phyloP scores from a whole-genome alignment of 2,888 invertebrate genomes.

The Disparrhopalites patrizii region DNA sequence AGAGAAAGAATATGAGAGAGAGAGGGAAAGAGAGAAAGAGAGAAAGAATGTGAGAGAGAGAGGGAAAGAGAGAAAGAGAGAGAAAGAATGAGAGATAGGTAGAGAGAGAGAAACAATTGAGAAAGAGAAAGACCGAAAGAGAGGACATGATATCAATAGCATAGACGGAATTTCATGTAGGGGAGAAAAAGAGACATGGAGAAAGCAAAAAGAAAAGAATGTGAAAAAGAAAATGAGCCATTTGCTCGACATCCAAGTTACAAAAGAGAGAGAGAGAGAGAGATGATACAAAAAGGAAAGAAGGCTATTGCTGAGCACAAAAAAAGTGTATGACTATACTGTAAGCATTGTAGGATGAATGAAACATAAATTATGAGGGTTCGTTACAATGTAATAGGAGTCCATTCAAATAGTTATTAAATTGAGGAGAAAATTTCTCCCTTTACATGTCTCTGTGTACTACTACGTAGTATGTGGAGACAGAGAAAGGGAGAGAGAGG shows the following conservation, averaged over 20 bases:
- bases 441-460: too few relatives aligned
- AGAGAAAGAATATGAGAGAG: background rate
- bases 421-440: slow-evolving; percentile 9
- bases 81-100: background rate
- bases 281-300: too few relatives aligned
- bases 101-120: background rate
- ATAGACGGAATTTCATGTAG: background rate
- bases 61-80: background rate
- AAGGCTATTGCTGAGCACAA: too few relatives aligned
- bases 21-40: background rate
- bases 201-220: too few relatives aligned
- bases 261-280: too few relatives aligned
- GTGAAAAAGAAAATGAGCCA: too few relatives aligned
- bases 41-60: background rate
- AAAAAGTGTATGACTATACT: too few relatives aligned
- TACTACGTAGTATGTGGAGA: too few relatives aligned
- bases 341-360: background rate
- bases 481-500: too few relatives aligned
- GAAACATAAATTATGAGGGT: background rate
- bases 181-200: too few relatives aligned
- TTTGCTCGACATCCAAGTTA: too few relatives aligned
- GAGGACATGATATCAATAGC: background rate
- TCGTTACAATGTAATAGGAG: too few relatives aligned
- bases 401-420: slow-evolving; percentile 7
- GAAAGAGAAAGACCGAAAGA: background rate